phyloP scores from a whole-genome alignment of 2,888 invertebrate species.

The Hanleya hanleyi region DNA sequence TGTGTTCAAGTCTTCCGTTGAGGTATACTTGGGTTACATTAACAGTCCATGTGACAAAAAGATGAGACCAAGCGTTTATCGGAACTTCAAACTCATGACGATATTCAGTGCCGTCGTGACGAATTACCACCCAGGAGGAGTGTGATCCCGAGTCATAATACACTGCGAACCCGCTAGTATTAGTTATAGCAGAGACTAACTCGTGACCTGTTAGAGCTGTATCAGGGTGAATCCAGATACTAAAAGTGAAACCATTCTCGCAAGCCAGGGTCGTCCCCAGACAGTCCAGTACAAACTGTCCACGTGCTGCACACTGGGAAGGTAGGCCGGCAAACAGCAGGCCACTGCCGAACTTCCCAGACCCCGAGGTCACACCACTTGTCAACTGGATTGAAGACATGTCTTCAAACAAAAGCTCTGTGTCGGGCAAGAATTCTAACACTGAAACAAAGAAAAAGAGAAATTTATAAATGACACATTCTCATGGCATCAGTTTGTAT shows the following conservation, averaged over 20 bases:
- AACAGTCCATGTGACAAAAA: constrained; percentile 19
- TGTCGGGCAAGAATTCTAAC: neutral
- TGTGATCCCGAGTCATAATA: neutral
- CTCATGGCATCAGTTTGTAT: neutral
- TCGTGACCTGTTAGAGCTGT: neutral
- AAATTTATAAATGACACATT: neutral
- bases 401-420: neutral
- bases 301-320: neutral
- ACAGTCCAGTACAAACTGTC: constrained; percentile 34
- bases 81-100: neutral
- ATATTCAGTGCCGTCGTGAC: constrained; percentile 7
- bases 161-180: constrained; percentile 10
- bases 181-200: constrained; percentile 11
- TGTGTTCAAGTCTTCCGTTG: constrained; percentile 15
- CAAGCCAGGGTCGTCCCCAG: constrained; percentile 29
- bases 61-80: constrained; percentile 16
- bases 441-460: neutral
- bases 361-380: neutral
- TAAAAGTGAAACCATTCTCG: constrained; percentile 29
- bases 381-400: neutral
- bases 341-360: neutral
- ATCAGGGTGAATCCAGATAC: constrained; percentile 29
- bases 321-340: neutral
- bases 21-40: constrained; percentile 8
- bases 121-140: constrained; percentile 1